Percentiles rank a stretch among this genome's conserved stretches.
These are phyloP conservation scores for Drosophila ezoana DNA, from an alignment of 2,888 invertebrate genomes.

Conservation along the genomic window DNA sequence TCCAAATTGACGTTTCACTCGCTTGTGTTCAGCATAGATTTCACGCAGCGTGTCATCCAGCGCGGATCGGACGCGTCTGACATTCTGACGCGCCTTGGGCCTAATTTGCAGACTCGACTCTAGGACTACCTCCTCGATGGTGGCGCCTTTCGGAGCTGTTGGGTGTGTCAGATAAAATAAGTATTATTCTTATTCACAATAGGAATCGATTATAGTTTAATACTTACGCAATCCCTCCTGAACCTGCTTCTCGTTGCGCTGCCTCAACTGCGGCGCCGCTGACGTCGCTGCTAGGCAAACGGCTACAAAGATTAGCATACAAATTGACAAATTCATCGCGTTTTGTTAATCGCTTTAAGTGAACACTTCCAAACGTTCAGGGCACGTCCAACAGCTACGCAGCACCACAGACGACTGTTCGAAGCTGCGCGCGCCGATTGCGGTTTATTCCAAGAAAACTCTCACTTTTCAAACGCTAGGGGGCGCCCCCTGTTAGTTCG, in stretches of 20 bases:
- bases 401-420: constrained; percentile 42
- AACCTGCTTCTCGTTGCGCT: constrained; percentile 77
- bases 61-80: constrained; percentile 61
- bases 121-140: constrained; percentile 86
- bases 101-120: constrained; percentile 85
- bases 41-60: constrained; percentile 33
- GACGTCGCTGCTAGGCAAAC: constrained; percentile 53
- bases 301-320: constrained; percentile 52
- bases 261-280: constrained; percentile 65
- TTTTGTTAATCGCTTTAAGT: constrained; percentile 10
- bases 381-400: constrained; percentile 66
- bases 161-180: background rate
- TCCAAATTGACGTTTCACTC: constrained; percentile 73
- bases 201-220: constrained; percentile 6
- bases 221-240: constrained; percentile 76
- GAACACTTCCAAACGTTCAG: constrained; percentile 2
- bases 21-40: constrained; percentile 65
- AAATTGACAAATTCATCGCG: constrained; percentile 63
- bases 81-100: constrained; percentile 80
- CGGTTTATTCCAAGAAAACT: constrained; percentile 52
- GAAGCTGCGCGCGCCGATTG: constrained; percentile 42
- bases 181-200: constrained; percentile 7
- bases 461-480: constrained; percentile 69
- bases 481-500: constrained; percentile 44
- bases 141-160: constrained; percentile 73